These are phyloP conservation scores for Drosophila dives DNA, from an alignment of 2,888 invertebrate species.

Conservation along the genomic window DNA sequence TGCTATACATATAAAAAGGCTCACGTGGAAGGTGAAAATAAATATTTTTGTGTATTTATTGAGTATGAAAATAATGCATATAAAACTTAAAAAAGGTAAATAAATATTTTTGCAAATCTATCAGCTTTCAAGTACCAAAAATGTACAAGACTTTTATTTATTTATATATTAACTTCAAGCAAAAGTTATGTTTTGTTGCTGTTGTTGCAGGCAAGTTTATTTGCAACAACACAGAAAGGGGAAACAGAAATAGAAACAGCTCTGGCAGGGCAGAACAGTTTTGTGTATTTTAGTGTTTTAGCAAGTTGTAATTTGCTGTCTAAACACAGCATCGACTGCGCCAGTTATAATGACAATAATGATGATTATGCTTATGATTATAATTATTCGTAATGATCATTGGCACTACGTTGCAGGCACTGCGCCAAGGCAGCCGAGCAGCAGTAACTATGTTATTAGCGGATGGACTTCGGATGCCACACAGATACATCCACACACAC, in stretches of 20 bases:
- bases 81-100: background rate
- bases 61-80: background rate
- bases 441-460: slow-evolving; percentile 74
- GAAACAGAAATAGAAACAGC: slow-evolving; percentile 27
- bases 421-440: slow-evolving; percentile 49
- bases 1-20: background rate
- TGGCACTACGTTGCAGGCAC: slow-evolving; percentile 41
- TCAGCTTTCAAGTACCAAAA: slow-evolving; percentile 22
- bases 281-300: slow-evolving; percentile 43
- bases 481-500: slow-evolving; percentile 19
- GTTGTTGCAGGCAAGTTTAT: slow-evolving; percentile 46
- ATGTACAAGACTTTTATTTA: slow-evolving; percentile 15
- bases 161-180: background rate
- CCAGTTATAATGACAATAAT: slow-evolving; percentile 58
- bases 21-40: background rate
- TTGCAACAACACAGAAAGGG: slow-evolving; percentile 35
- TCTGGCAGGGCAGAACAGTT: slow-evolving; percentile 55
- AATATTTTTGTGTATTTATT: no score
- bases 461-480: slow-evolving; percentile 46
- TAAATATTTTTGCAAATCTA: background rate
- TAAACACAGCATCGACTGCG: slow-evolving; percentile 49
- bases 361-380: slow-evolving; percentile 28
- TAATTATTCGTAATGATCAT: slow-evolving; percentile 35
- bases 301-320: slow-evolving; percentile 59
- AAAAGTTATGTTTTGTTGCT: slow-evolving; percentile 10